Evolutionary conservation across 2,113 vertebrate genomes (phyloP).

Genomic region (Myodes glareolus): DNA sequence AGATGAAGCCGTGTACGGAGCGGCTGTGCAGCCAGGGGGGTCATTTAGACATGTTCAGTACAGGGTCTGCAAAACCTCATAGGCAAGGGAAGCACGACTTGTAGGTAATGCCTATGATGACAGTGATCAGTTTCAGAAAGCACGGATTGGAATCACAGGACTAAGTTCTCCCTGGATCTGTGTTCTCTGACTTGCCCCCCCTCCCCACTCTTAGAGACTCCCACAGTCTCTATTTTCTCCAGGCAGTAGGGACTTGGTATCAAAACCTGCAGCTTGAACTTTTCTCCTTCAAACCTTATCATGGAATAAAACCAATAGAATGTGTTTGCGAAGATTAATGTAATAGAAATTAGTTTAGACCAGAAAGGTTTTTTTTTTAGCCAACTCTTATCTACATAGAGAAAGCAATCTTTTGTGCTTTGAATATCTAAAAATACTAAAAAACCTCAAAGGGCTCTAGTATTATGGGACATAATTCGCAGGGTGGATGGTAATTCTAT

Average conservation of each 20-base stretch:
- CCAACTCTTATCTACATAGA: background rate
- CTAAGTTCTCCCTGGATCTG: background rate
- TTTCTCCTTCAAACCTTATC: background rate
- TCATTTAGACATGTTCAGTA: background rate
- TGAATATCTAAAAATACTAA: constrained; percentile 12
- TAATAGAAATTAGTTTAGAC: constrained; percentile 34
- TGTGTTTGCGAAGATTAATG: constrained; percentile 4
- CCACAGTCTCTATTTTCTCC: background rate
- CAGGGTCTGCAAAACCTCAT: background rate
- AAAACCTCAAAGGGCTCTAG: background rate
- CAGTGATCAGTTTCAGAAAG: background rate
- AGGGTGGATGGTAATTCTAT: constrained; percentile 25
- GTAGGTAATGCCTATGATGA: background rate
- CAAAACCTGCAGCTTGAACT: background rate
- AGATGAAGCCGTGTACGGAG: background rate
- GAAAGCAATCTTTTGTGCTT: constrained; percentile 25
- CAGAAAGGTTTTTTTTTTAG: background rate
- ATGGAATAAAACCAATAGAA: constrained; percentile 1
- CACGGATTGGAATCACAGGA: background rate
- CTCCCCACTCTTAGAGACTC: background rate
- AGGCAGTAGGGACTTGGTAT: background rate
- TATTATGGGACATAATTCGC: background rate
- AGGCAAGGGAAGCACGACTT: background rate
- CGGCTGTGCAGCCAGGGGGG: background rate
- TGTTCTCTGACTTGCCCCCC: background rate